phyloP scores from a whole-genome alignment of 1,140 invertebrate species.

The Listronotus bonariensis region DNA sequence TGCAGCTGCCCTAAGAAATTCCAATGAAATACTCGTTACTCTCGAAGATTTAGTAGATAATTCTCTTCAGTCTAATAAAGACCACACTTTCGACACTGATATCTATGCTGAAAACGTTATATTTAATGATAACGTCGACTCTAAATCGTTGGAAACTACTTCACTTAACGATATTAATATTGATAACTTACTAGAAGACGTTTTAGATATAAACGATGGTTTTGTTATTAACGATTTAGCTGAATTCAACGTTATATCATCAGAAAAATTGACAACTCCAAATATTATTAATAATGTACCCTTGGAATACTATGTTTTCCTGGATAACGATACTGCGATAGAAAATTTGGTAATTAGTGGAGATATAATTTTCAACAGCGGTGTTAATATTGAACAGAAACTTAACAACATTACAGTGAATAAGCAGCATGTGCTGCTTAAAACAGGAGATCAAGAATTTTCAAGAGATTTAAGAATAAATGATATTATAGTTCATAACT shows the following conservation, averaged over 20 bases:
- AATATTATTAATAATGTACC: conserved; percentile 42
- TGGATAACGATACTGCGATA: conserved; percentile 30
- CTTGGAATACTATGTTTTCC: conserved; percentile 39
- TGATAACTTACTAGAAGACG: conserved; percentile 38
- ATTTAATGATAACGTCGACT: conserved; percentile 17
- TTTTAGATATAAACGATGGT: conserved; percentile 41
- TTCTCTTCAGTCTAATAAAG: conserved; percentile 1
- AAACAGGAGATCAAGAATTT: conserved; percentile 44
- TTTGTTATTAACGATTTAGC: conserved; percentile 29
- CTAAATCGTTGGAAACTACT: conserved; percentile 7
- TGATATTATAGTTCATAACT: conserved; percentile 25
- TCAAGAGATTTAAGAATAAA: conserved; percentile 23
- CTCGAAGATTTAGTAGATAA: conserved; percentile 14
- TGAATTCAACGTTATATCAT: conserved; percentile 38
- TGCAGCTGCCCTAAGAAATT: conserved; percentile 2
- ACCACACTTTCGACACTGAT: conserved; percentile 1
- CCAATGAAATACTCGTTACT: conserved; percentile 2
- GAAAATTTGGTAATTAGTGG: conserved; percentile 42
- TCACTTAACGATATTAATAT: conserved; percentile 35
- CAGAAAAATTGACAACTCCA: conserved; percentile 32
- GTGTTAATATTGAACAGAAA: conserved; percentile 31
- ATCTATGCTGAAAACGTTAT: conserved; percentile 19
- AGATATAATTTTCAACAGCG: conserved; percentile 34
- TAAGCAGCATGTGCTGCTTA: conserved; percentile 40
- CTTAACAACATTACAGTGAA: conserved; percentile 42